Base-by-base conservation (phyloP, 30 jellyfish, hydroid and myxozoan genomes). In the Clytia hemisphaerica region DNA sequence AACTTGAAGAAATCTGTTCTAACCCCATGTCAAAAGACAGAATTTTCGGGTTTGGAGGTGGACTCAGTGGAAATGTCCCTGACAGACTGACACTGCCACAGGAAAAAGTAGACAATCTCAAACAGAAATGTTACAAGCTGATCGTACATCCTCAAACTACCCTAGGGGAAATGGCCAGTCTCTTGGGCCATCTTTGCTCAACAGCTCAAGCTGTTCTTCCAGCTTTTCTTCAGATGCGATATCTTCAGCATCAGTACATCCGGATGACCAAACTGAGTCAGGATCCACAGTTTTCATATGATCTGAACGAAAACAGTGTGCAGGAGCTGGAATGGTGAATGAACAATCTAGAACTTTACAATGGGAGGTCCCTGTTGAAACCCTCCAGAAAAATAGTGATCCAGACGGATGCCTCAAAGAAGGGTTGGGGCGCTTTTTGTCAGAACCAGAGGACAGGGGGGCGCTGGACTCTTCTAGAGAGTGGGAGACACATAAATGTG, bases 381-480 rank as follows among this genome's bases (percentile, higher is more conserved):
- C 50, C 75, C 19, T 31, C 38, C 2, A 7, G 42, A 7, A 44
- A 45, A 26, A 26, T 53, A 6, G 50, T 68, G 4, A 44, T 40
- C 28, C 75, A 45, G 80, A 68, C 75, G 27, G 80, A 68, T 29
- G 80, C 80, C 1, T 68, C 80, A 28, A 68, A 68, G 53, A 68
- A 68, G 70, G 80, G 80, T 33, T 68, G 80, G 80, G 80, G 72
- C n/a, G 80, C 80, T 4, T 57, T 37, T 68, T 68, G 80, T 35
- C 64, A 18, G 19, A 57, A 30, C 14, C 25, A 6, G 53, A 44
- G 72, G 21, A 19, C 19, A 68, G 51, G 73, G 26, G 48, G 80
- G 2, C 80, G 32, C 30, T 68, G 80, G 73, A 37, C 73, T 22
- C 80, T 22, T 2, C 27, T 18, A 27, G 80, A 68, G 51, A 6